Base-by-base conservation (phyloP, 1,140 invertebrate species). In the Ceratosolen fusciceps region DNA sequence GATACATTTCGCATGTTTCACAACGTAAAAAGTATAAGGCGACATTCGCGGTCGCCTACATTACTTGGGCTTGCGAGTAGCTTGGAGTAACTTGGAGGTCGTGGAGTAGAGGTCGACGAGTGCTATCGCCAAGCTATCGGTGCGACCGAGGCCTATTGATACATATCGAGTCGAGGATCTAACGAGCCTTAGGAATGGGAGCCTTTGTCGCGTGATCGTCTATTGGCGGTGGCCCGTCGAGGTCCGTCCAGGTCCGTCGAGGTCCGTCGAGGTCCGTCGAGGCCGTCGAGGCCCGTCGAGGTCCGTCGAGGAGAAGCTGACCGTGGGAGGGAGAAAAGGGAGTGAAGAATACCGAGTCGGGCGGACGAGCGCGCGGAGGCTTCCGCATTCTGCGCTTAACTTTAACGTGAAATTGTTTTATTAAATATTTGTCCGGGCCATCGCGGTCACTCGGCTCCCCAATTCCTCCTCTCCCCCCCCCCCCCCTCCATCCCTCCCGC, bases 81-180 rank as follows among this genome's bases (percentile, higher is more conserved):
- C n/a, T 62, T 62, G 9, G 8, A 1, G 21, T 16, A 19, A 52
- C 39, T n/a, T n/a, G n/a, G n/a, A n/a, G n/a, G n/a, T n/a, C n/a
- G n/a, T n/a, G 31, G 31, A n/a, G 12, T 62, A 37, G 60, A 19
- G n/a, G 60, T 2, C 29, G 37, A 37, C 26, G 0, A 49, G 37
- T 26, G 2, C 37, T 58, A 60, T 74, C 29, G 19, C 10, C 19
- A 37, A 58, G 37, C 37, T n/a, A 24, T 29, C 60, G 21, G 8
- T n/a, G 58, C 58, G 26, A 5, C 70, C 74, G 60, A 65, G 67
- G 67, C 31, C 49, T 52, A 21, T 67, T 52, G 56, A 75, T 75
- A n/a, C n/a, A n/a, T n/a, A n/a, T n/a, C n/a, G n/a, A n/a, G n/a
- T n/a, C n/a, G n/a, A n/a, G n/a, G n/a, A n/a, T n/a, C n/a, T n/a